Conservation (phyloP, 2,888 invertebrate species). For the Byasa hedistus region DNA sequence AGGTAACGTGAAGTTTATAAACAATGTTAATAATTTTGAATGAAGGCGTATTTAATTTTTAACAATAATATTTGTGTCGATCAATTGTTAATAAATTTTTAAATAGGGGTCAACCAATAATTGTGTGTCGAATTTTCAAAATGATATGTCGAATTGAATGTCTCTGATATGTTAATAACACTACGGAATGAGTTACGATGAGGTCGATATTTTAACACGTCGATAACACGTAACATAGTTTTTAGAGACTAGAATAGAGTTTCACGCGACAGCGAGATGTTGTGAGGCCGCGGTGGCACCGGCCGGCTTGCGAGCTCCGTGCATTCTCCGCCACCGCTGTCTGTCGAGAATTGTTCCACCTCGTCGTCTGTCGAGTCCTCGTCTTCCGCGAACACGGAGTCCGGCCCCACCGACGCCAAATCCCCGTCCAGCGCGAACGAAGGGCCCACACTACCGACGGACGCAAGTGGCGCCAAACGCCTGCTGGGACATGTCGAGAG, state of each 20-base stretch:
- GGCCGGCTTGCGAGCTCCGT: slow-evolving; percentile 70
- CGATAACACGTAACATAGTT: slow-evolving; percentile 54
- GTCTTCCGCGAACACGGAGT: slow-evolving; percentile 89
- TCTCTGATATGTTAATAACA: slow-evolving; percentile 57
- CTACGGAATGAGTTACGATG: slow-evolving; percentile 27
- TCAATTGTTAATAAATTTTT: slow-evolving; percentile 22
- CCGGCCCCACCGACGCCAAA: slow-evolving; percentile 85
- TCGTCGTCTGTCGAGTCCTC: slow-evolving; percentile 90
- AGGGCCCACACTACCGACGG: slow-evolving; percentile 88
- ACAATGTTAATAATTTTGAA: slow-evolving; percentile 19
- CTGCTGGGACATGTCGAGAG: slow-evolving; percentile 86
- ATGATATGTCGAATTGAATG: slow-evolving; percentile 62
- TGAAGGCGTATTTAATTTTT: slow-evolving; percentile 4
- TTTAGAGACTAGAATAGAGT: slow-evolving; percentile 84
- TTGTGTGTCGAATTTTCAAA: slow-evolving; percentile 43
- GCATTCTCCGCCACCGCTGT: slow-evolving; percentile 83
- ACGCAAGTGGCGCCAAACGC: slow-evolving; percentile 87
- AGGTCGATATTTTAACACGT: slow-evolving; percentile 67
- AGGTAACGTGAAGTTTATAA: slow-evolving; percentile 11
- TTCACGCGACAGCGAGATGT: slow-evolving; percentile 86
- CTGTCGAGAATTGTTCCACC: slow-evolving; percentile 90
- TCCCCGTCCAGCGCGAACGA: slow-evolving; percentile 85
- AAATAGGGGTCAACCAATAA: slow-evolving; percentile 14
- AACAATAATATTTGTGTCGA: slow-evolving; percentile 18
- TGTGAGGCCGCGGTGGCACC: slow-evolving; percentile 58